A percentile compares a stretch with the other conserved stretches of the same genome.
Evolutionary conservation across 2,888 invertebrate species (phyloP).

Genomic region (Yponomeuta plumbellus): DNA sequence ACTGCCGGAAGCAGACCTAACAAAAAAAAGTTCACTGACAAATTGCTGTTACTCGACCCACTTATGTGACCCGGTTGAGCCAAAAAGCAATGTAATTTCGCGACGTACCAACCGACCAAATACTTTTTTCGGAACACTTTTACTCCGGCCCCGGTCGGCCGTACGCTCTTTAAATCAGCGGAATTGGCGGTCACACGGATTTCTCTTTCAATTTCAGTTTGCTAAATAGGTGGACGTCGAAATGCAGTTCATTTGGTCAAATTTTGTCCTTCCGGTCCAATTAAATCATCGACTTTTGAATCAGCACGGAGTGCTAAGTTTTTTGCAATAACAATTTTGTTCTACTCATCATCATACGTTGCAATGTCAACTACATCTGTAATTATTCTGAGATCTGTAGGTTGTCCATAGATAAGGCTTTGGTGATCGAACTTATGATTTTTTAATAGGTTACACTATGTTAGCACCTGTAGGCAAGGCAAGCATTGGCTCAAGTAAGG

Average conservation of each 20-base stretch:
- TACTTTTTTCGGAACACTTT: conserved; percentile 15
- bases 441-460: no score
- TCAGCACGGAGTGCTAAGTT: background rate
- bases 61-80: conserved; percentile 68
- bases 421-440: no score
- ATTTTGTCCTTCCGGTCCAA: background rate
- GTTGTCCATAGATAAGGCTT: no score
- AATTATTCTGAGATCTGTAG: no score
- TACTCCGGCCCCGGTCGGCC: conserved; percentile 7
- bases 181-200: background rate
- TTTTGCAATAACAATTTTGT: no score
- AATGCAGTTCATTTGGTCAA: background rate
- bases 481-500: no score
- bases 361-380: no score
- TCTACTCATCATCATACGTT: no score
- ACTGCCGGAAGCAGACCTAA: conserved; percentile 39
- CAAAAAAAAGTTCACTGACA: conserved; percentile 12
- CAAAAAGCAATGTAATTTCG: conserved; percentile 76
- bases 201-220: background rate
- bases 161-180: background rate
- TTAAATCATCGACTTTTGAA: background rate
- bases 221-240: background rate
- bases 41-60: conserved; percentile 72
- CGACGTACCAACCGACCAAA: conserved; percentile 7
- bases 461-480: no score